Conservation (phyloP, 2,797 vertebrate genomes). For the Dipus sagitta region DNA sequence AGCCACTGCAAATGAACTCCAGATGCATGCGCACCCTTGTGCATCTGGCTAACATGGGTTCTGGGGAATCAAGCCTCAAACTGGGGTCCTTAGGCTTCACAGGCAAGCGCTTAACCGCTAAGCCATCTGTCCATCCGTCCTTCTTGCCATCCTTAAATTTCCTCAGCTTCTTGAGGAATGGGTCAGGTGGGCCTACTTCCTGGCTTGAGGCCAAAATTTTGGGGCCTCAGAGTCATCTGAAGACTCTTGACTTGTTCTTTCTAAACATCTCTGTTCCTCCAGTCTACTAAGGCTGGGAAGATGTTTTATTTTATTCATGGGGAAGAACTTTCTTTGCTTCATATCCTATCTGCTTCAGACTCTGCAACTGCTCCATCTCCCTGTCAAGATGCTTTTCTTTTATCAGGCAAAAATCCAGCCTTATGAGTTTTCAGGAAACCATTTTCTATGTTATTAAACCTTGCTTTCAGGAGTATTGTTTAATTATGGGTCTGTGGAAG, state of each 20-base stretch:
- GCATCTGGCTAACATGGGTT: too few relatives aligned
- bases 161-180: background rate
- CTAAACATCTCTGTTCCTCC: background rate
- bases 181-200: background rate
- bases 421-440: constrained; percentile 32
- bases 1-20: too few relatives aligned
- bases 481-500: constrained; percentile 33
- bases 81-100: too few relatives aligned
- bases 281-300: background rate
- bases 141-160: background rate
- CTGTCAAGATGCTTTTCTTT: constrained; percentile 21
- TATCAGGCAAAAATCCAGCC: constrained; percentile 32
- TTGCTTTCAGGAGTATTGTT: constrained; percentile 55
- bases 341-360: background rate
- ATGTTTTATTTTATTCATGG: background rate
- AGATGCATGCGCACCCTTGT: too few relatives aligned
- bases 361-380: background rate
- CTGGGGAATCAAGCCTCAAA: too few relatives aligned
- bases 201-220: background rate
- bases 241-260: background rate
- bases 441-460: constrained; percentile 21
- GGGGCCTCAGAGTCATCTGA: background rate
- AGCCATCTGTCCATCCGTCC: background rate
- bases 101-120: too few relatives aligned
- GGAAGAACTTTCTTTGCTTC: background rate